These are phyloP conservation scores for Sylvilagus floridanus DNA, from an alignment of 2,797 vertebrate species.

Conservation along the genomic window DNA sequence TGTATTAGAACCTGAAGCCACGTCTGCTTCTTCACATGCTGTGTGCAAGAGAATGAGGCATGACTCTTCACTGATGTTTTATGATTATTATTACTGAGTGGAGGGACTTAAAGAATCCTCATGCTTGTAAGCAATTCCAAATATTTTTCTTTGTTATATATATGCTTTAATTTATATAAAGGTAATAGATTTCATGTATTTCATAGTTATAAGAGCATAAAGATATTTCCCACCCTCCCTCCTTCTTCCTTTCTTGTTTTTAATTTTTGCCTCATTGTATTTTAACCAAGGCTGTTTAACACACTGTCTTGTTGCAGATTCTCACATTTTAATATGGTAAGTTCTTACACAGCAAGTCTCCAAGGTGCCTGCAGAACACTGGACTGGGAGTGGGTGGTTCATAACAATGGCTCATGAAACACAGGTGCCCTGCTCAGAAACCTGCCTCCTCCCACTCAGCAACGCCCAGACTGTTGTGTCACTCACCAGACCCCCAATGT, in stretches of 20 bases:
- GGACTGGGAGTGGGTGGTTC: background rate
- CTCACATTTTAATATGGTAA: background rate
- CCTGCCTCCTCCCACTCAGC: too few species aligned
- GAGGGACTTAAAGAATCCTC: background rate
- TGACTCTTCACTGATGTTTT: background rate
- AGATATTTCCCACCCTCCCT: too few species aligned
- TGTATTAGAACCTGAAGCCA: background rate
- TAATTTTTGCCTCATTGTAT: background rate
- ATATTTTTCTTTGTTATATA: background rate
- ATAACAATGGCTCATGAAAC: background rate
- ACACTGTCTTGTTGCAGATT: background rate
- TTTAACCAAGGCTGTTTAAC: background rate
- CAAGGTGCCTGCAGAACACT: background rate
- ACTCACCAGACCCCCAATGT: too few species aligned
- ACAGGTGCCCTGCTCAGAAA: rapidly evolving
- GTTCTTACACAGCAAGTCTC: constrained; percentile 24
- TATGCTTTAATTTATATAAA: too few species aligned
- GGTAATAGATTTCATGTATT: too few species aligned
- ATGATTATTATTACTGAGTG: background rate
- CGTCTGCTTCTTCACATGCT: background rate
- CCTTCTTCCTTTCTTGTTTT: too few species aligned
- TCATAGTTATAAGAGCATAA: too few species aligned
- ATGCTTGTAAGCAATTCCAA: background rate
- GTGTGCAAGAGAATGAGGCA: background rate
- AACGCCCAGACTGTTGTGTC: too few species aligned